These are phyloP conservation scores for Oscheius sp. DNA, from an alignment of 2,888 invertebrate species.

Conservation along the genomic window DNA sequence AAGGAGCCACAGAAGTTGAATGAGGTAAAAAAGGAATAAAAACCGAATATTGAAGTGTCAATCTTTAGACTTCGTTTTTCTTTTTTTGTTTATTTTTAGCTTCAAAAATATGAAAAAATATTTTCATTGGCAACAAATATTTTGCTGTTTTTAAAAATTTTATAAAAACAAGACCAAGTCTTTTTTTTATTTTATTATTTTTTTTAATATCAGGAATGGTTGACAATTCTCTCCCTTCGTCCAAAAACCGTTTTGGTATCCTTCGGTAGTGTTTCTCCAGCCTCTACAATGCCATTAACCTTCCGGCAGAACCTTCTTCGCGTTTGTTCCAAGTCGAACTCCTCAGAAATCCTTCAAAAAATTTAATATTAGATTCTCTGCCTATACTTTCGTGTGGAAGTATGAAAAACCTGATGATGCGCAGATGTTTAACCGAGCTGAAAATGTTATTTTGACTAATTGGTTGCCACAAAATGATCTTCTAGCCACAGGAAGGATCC, in stretches of 20 bases:
- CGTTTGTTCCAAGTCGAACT: no score
- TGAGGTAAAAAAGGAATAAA: neutral
- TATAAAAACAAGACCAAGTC: no score
- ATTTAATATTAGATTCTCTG: slow-evolving; percentile 42
- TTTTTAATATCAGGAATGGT: slow-evolving; percentile 22
- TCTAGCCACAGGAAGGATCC: slow-evolving; percentile 10
- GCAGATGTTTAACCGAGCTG: slow-evolving; percentile 13
- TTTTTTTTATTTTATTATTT: neutral
- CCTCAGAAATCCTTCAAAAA: neutral
- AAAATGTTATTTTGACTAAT: slow-evolving; percentile 39
- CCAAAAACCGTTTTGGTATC: slow-evolving; percentile 16
- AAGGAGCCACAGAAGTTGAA: slow-evolving; percentile 1
- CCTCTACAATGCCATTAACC: slow-evolving; percentile 7
- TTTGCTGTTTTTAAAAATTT: no score
- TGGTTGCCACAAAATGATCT: slow-evolving; percentile 71
- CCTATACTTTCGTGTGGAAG: slow-evolving; percentile 58
- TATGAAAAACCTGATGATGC: slow-evolving; percentile 46
- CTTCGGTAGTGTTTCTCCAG: slow-evolving; percentile 29
- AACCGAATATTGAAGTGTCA: neutral
- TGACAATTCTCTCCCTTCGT: neutral
- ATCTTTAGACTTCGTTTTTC: no score
- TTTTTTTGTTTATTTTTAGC: no score
- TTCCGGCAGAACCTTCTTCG: no score
- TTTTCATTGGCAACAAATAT: no score
- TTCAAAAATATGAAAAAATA: no score